Conservation (phyloP, 1,140 invertebrate species). For the Drosophila sp. region DNA sequence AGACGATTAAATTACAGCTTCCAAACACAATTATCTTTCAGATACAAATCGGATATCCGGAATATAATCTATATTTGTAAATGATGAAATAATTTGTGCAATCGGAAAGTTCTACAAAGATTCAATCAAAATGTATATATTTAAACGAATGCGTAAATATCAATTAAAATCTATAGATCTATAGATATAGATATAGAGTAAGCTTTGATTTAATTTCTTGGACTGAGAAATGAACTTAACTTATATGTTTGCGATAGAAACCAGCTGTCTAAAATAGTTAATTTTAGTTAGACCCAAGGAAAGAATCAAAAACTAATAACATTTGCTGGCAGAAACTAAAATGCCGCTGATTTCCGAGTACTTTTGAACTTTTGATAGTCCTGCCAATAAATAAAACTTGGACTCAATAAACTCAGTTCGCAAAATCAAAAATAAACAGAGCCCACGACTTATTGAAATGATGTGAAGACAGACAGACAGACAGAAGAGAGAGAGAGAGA, state of each 20-base stretch:
- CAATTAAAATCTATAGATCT: too few relatives aligned
- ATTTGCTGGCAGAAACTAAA: constrained; percentile 3
- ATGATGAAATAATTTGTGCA: too few relatives aligned
- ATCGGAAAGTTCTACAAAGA: too few relatives aligned
- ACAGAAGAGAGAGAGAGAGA: constrained; percentile 1
- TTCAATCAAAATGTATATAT: too few relatives aligned
- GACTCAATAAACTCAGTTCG: constrained; percentile 22
- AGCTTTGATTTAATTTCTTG: too few relatives aligned
- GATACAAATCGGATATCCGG: background rate
- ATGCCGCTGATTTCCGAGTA: constrained; percentile 2
- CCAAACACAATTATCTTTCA: background rate
- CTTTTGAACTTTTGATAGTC: constrained; percentile 33
- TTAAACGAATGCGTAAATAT: too few relatives aligned
- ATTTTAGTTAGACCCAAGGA: background rate
- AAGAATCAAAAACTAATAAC: constrained; percentile 6
- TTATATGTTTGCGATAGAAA: too few relatives aligned
- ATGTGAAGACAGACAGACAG: background rate
- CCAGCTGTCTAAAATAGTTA: background rate
- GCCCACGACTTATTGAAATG: constrained; percentile 19
- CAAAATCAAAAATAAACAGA: constrained; percentile 23
- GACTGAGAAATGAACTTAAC: background rate
- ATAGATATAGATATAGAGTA: too few relatives aligned
- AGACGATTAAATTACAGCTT: constrained; percentile 1
- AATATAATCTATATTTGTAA: too few relatives aligned
- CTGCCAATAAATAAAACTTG: constrained; percentile 20